Evolutionary conservation across 2,113 vertebrate species (phyloP), one percentile per base, ranked within the genome.

Genomic region (Lynx canadensis): DNA sequence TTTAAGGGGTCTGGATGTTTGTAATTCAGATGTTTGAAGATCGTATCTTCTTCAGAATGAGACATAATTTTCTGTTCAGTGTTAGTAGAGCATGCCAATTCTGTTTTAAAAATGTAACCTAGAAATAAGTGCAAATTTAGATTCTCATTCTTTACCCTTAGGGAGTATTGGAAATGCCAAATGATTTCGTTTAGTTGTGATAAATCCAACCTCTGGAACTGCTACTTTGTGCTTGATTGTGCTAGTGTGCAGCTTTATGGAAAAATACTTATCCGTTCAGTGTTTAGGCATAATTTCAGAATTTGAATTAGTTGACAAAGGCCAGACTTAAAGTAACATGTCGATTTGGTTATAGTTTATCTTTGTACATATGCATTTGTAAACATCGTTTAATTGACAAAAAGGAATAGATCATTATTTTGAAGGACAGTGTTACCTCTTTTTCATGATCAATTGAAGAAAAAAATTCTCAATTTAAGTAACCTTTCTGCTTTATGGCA

Each of bases 1-100:
- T 82, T n/a, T 65, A 69, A 68, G 76, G 38, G 57, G 29, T 69
- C 41, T 71, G 65, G 76, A 60, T 66, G 14, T 36, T 88, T 60
- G 0, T 87, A 95, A 93, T 85, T 95, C 50, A 95, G 45, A 94
- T 36, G 21, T 55, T 66, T 48, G 38, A 79, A 91, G 74, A 78
- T 78, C 88, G 2, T 15, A 79, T 7, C 16, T 41, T 87, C 52
- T 45, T 95, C 50, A 65, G 71, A 92, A 82, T 80, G 78, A 88
- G 41, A 57, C 57, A 41, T 1, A 52, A 1, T 65, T 73, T 73
- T 94, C 65, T 71, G 29, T 80, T 60, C 29, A 21, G 12, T 74
- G 27, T 74, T 80, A 29, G 11, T 29, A 73, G 33, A 50, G 36
- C 60, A 29, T 76, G 57, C 65, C n/a, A 33, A 33, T 85, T 63